These are phyloP conservation scores for Esox lucius DNA, from an alignment of 2,797 vertebrate species.

Conservation along the genomic window DNA sequence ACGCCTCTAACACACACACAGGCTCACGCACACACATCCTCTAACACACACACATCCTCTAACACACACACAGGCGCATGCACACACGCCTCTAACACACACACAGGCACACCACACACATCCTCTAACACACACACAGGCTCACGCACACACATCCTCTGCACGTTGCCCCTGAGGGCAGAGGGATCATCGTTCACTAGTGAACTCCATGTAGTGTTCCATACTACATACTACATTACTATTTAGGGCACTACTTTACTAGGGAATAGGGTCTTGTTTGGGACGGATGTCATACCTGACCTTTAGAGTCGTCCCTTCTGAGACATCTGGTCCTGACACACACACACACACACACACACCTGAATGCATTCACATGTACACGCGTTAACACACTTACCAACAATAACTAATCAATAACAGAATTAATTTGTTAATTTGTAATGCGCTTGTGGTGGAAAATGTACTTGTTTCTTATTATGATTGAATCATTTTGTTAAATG, in stretches of 20 bases:
- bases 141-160: slow-evolving; percentile 31
- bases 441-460: too few species aligned
- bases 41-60: slow-evolving; percentile 28
- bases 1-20: too few species aligned
- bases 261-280: not conserved
- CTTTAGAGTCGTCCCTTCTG: not conserved
- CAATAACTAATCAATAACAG: not conserved
- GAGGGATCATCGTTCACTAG: not conserved
- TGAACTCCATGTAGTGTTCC: not conserved
- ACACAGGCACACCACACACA: not conserved
- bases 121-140: not conserved
- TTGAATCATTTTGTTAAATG: too few species aligned
- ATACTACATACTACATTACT: not conserved
- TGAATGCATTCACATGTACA: not conserved
- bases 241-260: not conserved
- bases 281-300: not conserved
- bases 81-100: too few species aligned
- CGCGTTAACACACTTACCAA: not conserved
- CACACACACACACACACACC: not conserved
- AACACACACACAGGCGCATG: not conserved
- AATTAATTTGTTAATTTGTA: too few species aligned
- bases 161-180: not conserved
- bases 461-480: too few species aligned
- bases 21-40: slow-evolving; percentile 33
- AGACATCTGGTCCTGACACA: not conserved